Base-by-base conservation (phyloP, 2,113 vertebrate genomes). In the Chlorocebus sabaeus region DNA sequence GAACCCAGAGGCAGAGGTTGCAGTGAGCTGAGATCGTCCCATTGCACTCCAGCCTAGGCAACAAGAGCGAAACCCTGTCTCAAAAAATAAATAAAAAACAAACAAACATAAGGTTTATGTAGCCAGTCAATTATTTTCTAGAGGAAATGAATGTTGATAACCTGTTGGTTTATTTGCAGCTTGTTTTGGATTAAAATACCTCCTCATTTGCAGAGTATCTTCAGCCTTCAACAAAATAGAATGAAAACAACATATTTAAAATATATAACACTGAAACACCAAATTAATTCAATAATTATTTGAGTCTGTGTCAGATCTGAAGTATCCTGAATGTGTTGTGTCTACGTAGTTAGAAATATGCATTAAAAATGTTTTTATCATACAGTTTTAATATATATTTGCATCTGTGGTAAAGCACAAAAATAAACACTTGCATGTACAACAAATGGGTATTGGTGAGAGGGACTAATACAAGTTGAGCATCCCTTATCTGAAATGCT, bases 131-230 rank as follows among this genome's bases (percentile, higher is more conserved):
- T 92, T 93, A 52, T 76, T 72, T 68, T 90, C 32, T 79, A 75
- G 85, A 93, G 72, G 52, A 96, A 85, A 85, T 83, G 25, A 45
- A 48, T 95, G 89, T 95, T 92, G 48, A 32, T 88, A 82, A 83
- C 86, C 23, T 97, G 43, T 80, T 95, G n/a, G 52, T 86, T 97
- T 92, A 70, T 52, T 97, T 93, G 89, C 81, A 35, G 18, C 64
- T 76, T 72, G 8, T 43, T 75, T 84, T 82, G n/a, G 17, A 81
- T 87, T 92, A 82, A 70, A 4, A 16, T 89, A 83, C 38, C 17
- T 81, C 20, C 55, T 95, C 35, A 72, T 87, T 96, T 89, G 61
- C 75, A 76, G n/a, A 90, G 5, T 91, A 52, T 72, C 27, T 95
- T 81, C 90, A 96, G 50, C 18, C 27, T 90, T 96, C 55, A 93